Evolutionary conservation across 2,113 vertebrate species (phyloP).

Genomic region (Circaetus gallicus): DNA sequence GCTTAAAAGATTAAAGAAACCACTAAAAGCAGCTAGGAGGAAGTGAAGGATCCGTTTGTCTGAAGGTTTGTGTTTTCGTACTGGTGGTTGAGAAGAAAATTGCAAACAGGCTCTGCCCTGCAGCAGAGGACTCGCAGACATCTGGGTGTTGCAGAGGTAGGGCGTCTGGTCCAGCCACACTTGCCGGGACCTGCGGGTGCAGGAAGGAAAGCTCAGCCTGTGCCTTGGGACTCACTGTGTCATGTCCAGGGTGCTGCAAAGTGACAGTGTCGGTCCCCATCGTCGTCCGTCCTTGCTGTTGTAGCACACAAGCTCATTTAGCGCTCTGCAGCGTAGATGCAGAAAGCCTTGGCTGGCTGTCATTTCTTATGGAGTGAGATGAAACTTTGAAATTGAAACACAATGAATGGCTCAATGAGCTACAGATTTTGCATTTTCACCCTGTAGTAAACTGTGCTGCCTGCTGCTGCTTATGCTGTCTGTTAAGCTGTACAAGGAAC

Average conservation of each 20-base stretch:
- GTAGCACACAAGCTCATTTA: rapidly evolving
- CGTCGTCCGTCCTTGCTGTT: neutral
- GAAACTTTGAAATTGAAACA: neutral
- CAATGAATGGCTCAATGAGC: neutral
- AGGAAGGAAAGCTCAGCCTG: neutral
- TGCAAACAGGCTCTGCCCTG: conserved; percentile 68
- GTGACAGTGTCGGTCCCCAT: neutral
- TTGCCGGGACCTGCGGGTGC: neutral
- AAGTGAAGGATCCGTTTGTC: conserved; percentile 71
- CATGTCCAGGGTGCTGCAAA: neutral
- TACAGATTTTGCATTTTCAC: neutral
- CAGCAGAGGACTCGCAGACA: conserved; percentile 26
- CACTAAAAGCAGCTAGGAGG: conserved; percentile 74
- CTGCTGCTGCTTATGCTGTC: neutral
- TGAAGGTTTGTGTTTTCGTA: conserved; percentile 68
- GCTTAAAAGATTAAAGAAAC: conserved; percentile 85
- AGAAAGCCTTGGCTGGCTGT: neutral
- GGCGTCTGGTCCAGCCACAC: neutral
- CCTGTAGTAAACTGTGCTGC: neutral
- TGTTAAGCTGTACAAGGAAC: neutral
- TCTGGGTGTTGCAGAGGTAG: conserved; percentile 4
- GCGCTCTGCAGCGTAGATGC: rapidly evolving
- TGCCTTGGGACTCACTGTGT: neutral
- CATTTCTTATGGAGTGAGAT: neutral
- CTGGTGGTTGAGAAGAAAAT: conserved; percentile 74